Evolutionary conservation across 2,113 vertebrate genomes (phyloP), one percentile per base, ranked within the genome.

Genomic region (Micromys minutus): DNA sequence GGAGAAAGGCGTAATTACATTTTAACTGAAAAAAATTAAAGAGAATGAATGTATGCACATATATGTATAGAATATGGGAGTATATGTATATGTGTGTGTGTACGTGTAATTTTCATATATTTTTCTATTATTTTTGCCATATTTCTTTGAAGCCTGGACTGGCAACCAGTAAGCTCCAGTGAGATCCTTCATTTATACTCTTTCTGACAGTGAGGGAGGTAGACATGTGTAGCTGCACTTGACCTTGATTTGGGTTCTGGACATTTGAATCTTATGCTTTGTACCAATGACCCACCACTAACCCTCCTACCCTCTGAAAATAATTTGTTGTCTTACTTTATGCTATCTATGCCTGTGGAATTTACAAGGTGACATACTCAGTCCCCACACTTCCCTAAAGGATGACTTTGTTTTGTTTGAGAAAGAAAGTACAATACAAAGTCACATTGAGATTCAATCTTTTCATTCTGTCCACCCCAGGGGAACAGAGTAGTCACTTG

Each of bases 401-500:
- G 59, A 79, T 93, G 93, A 71, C 50, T 79, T 84, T 96, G 72
- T 36, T 59, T 5, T 96, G 57, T 87, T 67, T 91, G 52, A 50
- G 50, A 39, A 42, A 42, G 95, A 89, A 87, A 89, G 94, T 71
- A 89, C 31, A 94, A 81, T 26, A 83, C 45, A 89, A 91, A 83
- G 89, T 74, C 89, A 91, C 31, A 87, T 59, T 71, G 65, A 90
- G 86, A 90, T 92, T 74, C 50, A 79, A 87, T 89, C 55, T 92
- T 93, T 77, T 88, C 42, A 91, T 61, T 91, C 86, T 57, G 45
- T 55, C 36, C 31, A 71, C 42, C 42, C 52, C 34, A 88, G 93
- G 80, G 90, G 72, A 96, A 67, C 24, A 91, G 47, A 29, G 13
- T 21, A 94, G 77, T 36, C 61, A 80, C 83, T 45, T 0, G 1